Conservation (phyloP, 2,113 vertebrate genomes). For the Cygnus atratus region DNA sequence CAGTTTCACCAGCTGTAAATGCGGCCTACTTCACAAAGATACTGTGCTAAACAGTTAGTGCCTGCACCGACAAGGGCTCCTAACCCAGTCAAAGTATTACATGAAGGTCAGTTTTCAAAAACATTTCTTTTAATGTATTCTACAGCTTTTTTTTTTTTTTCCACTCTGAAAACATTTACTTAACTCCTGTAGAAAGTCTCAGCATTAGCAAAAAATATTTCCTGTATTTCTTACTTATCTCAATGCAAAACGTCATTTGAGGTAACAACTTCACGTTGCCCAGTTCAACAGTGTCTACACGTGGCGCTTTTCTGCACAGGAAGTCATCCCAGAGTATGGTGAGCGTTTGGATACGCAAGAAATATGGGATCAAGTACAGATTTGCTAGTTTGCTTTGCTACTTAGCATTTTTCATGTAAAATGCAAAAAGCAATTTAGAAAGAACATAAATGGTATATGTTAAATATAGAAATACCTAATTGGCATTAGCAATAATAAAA, state of each 20-base stretch:
- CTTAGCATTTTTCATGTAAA: background rate
- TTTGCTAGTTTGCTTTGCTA: background rate
- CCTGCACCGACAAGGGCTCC: background rate
- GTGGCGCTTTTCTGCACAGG: background rate
- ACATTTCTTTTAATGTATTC: background rate
- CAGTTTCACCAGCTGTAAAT: background rate
- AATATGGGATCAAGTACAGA: background rate
- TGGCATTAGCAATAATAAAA: background rate
- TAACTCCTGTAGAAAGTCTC: background rate
- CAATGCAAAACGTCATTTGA: background rate
- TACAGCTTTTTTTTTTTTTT: background rate
- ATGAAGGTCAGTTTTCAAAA: background rate
- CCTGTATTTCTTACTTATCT: background rate
- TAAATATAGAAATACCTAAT: background rate
- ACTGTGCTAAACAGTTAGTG: accelerated
- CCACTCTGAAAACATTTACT: background rate
- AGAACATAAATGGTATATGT: background rate
- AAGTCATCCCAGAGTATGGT: background rate
- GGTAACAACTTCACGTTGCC: background rate
- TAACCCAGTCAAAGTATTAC: background rate
- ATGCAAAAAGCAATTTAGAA: background rate
- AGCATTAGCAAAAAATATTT: background rate
- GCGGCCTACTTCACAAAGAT: background rate
- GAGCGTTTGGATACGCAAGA: background rate
- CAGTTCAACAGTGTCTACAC: background rate